Evolutionary conservation across 2,113 vertebrate genomes (phyloP).

Genomic region (Dascyllus trimaculatus): DNA sequence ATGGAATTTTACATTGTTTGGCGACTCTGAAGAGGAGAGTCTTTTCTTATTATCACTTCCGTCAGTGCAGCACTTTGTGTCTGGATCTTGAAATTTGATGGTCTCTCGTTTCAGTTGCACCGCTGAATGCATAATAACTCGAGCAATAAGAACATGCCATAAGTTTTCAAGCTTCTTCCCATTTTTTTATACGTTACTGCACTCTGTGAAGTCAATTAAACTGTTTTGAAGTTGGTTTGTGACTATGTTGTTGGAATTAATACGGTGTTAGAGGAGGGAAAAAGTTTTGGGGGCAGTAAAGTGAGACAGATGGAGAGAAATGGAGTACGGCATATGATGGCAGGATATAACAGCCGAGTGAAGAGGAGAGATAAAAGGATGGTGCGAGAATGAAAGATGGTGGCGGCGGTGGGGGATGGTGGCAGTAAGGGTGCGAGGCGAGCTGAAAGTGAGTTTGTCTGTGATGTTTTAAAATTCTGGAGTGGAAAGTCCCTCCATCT

Average conservation of each 20-base stretch:
- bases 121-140: constrained; percentile 13
- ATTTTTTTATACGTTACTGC: constrained; percentile 21
- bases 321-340: constrained; percentile 69
- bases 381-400: constrained; percentile 45
- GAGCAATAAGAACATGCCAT: constrained; percentile 36
- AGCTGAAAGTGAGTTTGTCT: constrained; percentile 73
- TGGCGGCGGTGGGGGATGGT: constrained; percentile 10
- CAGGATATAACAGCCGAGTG: constrained; percentile 67
- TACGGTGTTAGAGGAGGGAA: constrained; percentile 48
- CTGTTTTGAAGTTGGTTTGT: constrained; percentile 62
- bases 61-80: constrained; percentile 16
- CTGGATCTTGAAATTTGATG: constrained; percentile 20
- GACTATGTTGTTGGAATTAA: constrained; percentile 65
- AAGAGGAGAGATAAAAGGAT: constrained; percentile 66
- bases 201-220: constrained; percentile 66
- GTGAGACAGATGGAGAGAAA: constrained; percentile 78
- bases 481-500: constrained; percentile 76
- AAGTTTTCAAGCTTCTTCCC: constrained; percentile 33
- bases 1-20: constrained; percentile 64
- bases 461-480: constrained; percentile 83
- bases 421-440: constrained; percentile 37
- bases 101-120: constrained; percentile 7
- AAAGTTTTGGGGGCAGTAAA: constrained; percentile 72
- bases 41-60: constrained; percentile 30
- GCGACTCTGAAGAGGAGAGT: constrained; percentile 38